Conservation (phyloP, 2,888 invertebrate genomes). For the Amblyjoppa proteus region DNA sequence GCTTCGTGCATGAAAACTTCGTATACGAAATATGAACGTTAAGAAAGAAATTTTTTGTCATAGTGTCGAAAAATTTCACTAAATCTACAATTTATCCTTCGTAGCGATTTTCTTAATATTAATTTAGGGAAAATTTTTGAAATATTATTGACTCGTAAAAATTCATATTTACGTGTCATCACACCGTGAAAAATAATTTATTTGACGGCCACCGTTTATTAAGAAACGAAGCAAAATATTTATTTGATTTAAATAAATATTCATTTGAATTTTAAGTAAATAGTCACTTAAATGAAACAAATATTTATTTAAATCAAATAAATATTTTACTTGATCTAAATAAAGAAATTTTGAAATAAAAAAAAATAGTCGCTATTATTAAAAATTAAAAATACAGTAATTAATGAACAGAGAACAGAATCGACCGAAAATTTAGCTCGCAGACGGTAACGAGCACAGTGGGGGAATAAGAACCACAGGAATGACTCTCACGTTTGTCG, state of each 20-base stretch:
- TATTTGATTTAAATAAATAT: no score
- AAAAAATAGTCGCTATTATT: no score
- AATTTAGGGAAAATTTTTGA: not conserved
- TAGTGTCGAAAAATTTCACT: not conserved
- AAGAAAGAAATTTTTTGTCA: not conserved
- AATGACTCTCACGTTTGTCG: conserved; percentile 40
- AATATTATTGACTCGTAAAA: not conserved
- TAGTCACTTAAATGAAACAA: no score
- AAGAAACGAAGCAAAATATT: no score
- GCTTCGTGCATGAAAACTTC: no score
- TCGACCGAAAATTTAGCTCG: not conserved
- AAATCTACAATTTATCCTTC: not conserved
- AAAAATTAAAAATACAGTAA: not conserved
- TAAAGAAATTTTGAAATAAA: no score
- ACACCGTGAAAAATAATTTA: no score
- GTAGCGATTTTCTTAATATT: not conserved
- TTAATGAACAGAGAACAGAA: conserved; percentile 6
- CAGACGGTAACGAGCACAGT: not conserved
- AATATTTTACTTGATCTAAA: no score
- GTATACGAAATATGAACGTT: not conserved
- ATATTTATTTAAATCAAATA: no score
- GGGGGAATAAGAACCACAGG: not conserved
- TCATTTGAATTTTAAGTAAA: no score
- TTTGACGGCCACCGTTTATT: no score
- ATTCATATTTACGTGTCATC: no score